Conservation (phyloP, 2,888 invertebrate genomes). For the Dasysyrphus albostriatus region DNA sequence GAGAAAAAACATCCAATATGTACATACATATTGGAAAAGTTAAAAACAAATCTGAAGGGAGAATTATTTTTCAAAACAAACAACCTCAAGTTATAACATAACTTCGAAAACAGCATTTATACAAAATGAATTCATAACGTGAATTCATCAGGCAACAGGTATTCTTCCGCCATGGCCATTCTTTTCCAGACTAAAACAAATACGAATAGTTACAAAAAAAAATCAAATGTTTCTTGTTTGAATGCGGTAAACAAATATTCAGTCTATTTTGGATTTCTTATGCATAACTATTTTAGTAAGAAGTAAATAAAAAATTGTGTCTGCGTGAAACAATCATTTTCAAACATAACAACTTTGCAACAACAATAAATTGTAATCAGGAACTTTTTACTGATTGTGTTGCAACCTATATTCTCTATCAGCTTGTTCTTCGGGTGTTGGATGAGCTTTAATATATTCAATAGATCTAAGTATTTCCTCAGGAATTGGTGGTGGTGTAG, state of each 20-base stretch:
- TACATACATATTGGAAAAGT: too few species aligned
- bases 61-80: too few species aligned
- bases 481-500: constrained; percentile 82
- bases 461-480: constrained; percentile 78
- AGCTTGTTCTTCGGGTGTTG: constrained; percentile 80
- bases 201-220: background rate
- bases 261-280: constrained; percentile 48
- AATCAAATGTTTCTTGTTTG: background rate
- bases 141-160: too few species aligned
- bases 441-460: constrained; percentile 81
- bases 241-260: constrained; percentile 34
- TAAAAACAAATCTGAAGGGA: too few species aligned
- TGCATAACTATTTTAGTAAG: background rate
- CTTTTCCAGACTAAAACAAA: background rate
- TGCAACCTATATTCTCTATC: constrained; percentile 74
- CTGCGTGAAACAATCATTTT: constrained; percentile 3
- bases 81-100: too few species aligned
- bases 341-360: background rate
- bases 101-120: too few species aligned
- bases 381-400: constrained; percentile 43
- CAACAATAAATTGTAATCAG: background rate
- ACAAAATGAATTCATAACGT: too few species aligned
- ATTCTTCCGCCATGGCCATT: too few species aligned
- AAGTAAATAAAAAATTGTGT: too few species aligned
- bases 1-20: too few species aligned